A percentile compares a stretch with the other conserved stretches of the same genome.
Conservation (phyloP, 2,797 vertebrate species). For the Urocyon cinereoargenteus region DNA sequence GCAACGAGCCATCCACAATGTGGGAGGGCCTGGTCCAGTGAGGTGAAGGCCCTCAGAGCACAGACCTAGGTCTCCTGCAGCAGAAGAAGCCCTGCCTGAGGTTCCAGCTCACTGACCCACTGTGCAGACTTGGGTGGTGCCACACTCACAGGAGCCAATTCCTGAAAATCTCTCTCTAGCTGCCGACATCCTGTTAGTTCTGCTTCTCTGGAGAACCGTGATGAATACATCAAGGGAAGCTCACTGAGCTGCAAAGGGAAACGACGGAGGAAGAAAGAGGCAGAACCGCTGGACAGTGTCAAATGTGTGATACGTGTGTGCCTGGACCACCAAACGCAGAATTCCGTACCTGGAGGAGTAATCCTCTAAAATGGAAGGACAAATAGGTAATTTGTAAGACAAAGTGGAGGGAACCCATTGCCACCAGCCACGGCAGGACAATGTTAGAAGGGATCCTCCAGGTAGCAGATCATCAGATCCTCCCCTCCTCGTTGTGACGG, state of each 20-base stretch:
- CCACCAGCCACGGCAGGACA: background rate
- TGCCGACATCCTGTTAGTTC: background rate
- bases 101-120: background rate
- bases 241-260: background rate
- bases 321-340: background rate
- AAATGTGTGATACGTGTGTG: background rate
- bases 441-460: background rate
- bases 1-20: background rate
- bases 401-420: background rate
- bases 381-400: background rate
- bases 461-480: background rate
- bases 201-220: background rate
- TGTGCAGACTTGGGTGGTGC: background rate
- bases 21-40: background rate
- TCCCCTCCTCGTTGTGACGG: accelerated
- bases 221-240: background rate
- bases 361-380: background rate
- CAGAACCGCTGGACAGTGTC: background rate
- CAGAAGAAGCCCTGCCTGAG: background rate
- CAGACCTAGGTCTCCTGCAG: background rate
- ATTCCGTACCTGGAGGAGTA: background rate
- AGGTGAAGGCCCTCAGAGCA: background rate
- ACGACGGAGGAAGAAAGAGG: background rate
- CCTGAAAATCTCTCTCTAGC: background rate
- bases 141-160: background rate